phyloP scores from a whole-genome alignment of 2,797 vertebrate genomes.

The Pipistrellus pipistrellus region DNA sequence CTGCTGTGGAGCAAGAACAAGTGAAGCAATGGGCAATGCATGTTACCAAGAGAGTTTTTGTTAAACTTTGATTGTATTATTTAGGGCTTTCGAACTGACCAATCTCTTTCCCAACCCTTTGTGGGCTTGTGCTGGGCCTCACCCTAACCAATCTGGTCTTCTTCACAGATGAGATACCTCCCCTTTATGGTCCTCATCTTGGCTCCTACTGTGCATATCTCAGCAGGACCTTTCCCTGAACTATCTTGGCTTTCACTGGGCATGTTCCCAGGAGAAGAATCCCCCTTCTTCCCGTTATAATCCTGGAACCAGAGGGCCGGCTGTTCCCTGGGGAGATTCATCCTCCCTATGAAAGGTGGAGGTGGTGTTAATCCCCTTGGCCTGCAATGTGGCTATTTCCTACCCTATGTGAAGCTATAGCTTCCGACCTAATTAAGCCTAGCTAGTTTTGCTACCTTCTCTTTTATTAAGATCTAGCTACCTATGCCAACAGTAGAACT shows the following conservation, averaged over 20 bases:
- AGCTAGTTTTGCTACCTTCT: not conserved
- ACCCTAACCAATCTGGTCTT: not conserved
- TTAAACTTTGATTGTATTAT: not conserved
- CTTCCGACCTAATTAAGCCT: not conserved
- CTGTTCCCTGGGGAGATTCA: not conserved
- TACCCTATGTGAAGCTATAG: not conserved
- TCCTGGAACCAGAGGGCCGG: not conserved
- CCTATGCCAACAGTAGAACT: not conserved
- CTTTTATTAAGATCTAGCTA: not conserved
- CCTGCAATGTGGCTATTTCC: not conserved
- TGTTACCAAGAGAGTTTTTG: not conserved
- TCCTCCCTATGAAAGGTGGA: not conserved
- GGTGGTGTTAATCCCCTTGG: not conserved
- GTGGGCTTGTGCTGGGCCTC: not conserved
- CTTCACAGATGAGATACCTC: not conserved
- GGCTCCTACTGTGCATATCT: not conserved
- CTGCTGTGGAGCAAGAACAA: not conserved
- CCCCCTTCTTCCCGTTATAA: not conserved
- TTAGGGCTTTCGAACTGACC: not conserved
- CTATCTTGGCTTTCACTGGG: not conserved
- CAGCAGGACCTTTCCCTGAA: not conserved
- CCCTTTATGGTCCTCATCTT: not conserved
- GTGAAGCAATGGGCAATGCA: not conserved
- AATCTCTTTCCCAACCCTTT: not conserved
- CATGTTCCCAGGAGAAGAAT: not conserved